Conservation (phyloP, 2,888 invertebrate species). For the Eupsilia transversa region DNA sequence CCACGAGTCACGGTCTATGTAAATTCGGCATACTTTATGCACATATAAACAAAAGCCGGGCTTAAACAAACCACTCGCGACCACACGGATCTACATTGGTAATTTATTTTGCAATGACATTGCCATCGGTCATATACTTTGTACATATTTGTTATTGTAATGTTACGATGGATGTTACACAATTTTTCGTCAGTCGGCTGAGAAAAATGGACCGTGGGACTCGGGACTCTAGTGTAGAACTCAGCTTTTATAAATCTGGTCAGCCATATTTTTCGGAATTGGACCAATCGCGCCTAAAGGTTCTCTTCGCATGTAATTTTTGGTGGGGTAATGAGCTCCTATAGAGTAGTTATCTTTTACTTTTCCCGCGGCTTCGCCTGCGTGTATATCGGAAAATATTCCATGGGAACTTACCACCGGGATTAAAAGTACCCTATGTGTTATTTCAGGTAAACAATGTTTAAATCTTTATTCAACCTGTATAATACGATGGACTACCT, state of each 20-base stretch:
- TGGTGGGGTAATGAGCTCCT: too few species aligned
- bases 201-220: background rate
- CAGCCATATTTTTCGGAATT: background rate
- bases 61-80: constrained; percentile 56
- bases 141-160: constrained; percentile 6
- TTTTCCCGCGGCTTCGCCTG: too few species aligned
- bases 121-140: constrained; percentile 55
- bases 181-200: background rate
- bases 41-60: constrained; percentile 61
- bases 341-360: too few species aligned
- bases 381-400: too few species aligned
- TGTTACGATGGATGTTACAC: background rate
- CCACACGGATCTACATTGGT: constrained; percentile 70
- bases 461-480: too few species aligned
- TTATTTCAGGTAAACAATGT: too few species aligned
- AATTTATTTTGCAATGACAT: constrained; percentile 68
- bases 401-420: too few species aligned
- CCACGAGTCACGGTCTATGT: constrained; percentile 49
- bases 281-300: too few species aligned
- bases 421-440: too few species aligned
- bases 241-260: background rate
- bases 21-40: constrained; percentile 65
- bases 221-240: too few species aligned
- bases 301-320: too few species aligned
- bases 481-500: too few species aligned